Conservation (phyloP, 23 tunicate genomes). For the Oikopleura dioica region DNA sequence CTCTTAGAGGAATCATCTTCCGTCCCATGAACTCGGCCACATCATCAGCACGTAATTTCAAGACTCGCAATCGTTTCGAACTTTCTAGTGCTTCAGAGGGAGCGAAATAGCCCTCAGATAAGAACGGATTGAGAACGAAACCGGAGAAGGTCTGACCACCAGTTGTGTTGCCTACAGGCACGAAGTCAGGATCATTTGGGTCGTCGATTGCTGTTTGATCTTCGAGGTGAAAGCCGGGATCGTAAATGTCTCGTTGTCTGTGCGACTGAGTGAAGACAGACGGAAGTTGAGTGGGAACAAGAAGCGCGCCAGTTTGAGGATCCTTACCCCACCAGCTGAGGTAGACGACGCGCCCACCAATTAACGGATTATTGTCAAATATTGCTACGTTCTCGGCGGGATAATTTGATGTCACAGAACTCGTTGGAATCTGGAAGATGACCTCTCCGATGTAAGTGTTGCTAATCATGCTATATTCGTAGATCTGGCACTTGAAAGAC, state of each 20-base stretch:
- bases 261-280: not conserved
- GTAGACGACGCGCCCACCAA: not conserved
- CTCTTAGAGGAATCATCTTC: not conserved
- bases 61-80: not conserved
- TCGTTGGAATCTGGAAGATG: not conserved
- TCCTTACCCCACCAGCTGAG: not conserved
- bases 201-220: not conserved
- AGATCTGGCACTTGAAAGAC: not conserved
- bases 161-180: not conserved
- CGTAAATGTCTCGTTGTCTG: not conserved
- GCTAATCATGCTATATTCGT: not conserved
- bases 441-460: not conserved
- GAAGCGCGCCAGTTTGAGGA: not conserved
- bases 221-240: not conserved
- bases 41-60: not conserved
- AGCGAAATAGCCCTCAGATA: not conserved
- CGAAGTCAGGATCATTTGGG: conserved; percentile 5
- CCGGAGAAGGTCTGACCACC: conserved; percentile 1
- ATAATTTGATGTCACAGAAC: not conserved
- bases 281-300: not conserved
- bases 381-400: too few relatives aligned
- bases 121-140: not conserved
- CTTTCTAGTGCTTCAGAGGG: not conserved
- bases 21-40: not conserved
- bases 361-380: not conserved